phyloP scores from a whole-genome alignment of 2,797 vertebrate genomes.

The Cirrhinus mrigala region DNA sequence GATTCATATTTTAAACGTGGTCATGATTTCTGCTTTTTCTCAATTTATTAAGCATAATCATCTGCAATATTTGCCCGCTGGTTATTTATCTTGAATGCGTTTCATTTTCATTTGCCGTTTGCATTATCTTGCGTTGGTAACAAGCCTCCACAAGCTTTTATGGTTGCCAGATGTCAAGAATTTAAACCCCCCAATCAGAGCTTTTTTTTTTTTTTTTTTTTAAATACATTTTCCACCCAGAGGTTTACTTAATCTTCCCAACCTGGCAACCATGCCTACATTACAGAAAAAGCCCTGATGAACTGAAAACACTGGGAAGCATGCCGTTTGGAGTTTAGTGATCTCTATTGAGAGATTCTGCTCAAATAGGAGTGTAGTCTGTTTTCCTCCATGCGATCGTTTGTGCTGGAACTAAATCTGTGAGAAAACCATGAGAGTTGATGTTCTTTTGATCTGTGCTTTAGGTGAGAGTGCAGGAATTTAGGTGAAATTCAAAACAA shows the following conservation, averaged over 20 bases:
- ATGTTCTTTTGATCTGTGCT: not conserved
- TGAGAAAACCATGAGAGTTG: not conserved
- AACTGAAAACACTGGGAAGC: not conserved
- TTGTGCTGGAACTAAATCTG: not conserved
- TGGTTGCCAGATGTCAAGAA: not conserved
- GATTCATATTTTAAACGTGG: not conserved
- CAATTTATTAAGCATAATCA: not conserved
- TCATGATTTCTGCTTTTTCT: not conserved
- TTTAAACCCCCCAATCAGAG: not conserved
- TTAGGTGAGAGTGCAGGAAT: not conserved
- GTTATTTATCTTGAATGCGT: not conserved
- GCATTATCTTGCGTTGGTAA: not conserved
- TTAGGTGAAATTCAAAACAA: not conserved
- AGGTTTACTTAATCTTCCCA: not conserved
- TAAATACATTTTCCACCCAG: not conserved
- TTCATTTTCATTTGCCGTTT: not conserved
- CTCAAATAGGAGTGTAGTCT: not conserved
- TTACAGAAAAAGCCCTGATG: not conserved
- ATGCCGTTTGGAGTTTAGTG: not conserved
- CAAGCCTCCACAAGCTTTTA: not conserved
- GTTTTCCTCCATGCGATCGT: not conserved
- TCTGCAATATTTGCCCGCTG: not conserved
- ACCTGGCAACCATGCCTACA: not conserved
- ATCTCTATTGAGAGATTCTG: not conserved
- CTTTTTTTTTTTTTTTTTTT: too few relatives aligned